phyloP scores from a whole-genome alignment of 2,113 vertebrate species.

The Gnathonemus longibarbis region DNA sequence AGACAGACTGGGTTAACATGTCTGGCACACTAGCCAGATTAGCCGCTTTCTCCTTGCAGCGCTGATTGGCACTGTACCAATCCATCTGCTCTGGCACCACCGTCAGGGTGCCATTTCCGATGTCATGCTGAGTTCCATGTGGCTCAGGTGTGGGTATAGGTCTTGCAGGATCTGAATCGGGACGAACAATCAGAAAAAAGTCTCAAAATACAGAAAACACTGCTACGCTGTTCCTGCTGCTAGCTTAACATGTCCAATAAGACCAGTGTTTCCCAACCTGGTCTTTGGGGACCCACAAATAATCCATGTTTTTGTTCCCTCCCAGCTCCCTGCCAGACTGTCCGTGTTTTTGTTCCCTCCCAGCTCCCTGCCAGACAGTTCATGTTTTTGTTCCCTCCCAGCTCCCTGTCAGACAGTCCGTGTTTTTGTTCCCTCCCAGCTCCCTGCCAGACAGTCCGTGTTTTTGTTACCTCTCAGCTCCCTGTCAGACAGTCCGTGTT shows the following conservation, averaged over 20 bases:
- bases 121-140: conserved; percentile 50
- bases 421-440: too few relatives aligned
- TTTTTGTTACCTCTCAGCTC: too few relatives aligned
- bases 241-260: neutral
- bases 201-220: neutral
- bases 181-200: neutral
- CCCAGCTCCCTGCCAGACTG: neutral
- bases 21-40: conserved; percentile 75
- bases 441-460: too few relatives aligned
- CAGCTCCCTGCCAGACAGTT: too few relatives aligned
- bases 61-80: conserved; percentile 75
- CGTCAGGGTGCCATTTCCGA: conserved; percentile 73
- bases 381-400: too few relatives aligned
- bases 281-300: neutral
- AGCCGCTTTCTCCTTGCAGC: conserved; percentile 65
- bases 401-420: too few relatives aligned
- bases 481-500: too few relatives aligned
- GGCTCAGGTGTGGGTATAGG: conserved; percentile 48
- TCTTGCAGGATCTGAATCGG: conserved; percentile 65
- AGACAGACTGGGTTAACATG: conserved; percentile 62
- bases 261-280: neutral
- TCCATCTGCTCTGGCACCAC: conserved; percentile 69
- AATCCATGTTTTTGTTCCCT: neutral
- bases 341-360: too few relatives aligned
- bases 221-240: neutral